Evolutionary conservation across 2,797 vertebrate species (phyloP).

Genomic region (Chaetodon trifasciatus): DNA sequence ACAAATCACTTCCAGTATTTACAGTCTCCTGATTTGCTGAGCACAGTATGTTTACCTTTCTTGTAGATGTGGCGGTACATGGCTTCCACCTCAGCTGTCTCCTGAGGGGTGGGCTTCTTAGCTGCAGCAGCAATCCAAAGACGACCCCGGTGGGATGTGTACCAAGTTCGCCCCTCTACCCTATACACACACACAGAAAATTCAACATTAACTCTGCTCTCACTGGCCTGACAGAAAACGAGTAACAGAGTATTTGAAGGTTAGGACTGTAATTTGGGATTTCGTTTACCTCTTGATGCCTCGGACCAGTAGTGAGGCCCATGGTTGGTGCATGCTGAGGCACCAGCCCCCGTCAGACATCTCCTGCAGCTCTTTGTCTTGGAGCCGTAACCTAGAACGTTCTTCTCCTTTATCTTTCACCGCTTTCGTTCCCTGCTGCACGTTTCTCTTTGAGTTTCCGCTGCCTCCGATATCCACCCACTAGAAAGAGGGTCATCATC

Average conservation of each 20-base stretch:
- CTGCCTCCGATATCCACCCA: slow-evolving; percentile 91
- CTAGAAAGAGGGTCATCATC: slow-evolving; percentile 72
- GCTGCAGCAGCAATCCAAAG: slow-evolving; percentile 97
- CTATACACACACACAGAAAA: slow-evolving; percentile 72
- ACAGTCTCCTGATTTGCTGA: background rate
- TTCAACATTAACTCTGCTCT: background rate
- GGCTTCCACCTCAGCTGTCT: slow-evolving; percentile 90
- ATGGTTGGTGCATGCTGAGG: slow-evolving; percentile 98
- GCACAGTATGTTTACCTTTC: slow-evolving; percentile 83
- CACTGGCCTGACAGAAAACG: background rate
- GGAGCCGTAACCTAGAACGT: slow-evolving; percentile 89
- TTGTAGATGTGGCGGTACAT: slow-evolving; percentile 88
- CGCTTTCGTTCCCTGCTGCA: slow-evolving; percentile 16
- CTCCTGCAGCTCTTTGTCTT: slow-evolving; percentile 96
- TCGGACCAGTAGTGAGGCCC: slow-evolving; percentile 93
- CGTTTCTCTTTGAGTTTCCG: slow-evolving; percentile 68
- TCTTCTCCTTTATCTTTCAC: slow-evolving; percentile 63
- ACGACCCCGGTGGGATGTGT: slow-evolving; percentile 93
- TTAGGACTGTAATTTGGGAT: no score
- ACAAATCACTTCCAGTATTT: background rate
- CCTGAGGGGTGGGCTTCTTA: slow-evolving; percentile 92
- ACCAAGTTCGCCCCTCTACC: slow-evolving; percentile 97
- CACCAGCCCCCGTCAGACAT: slow-evolving; percentile 96
- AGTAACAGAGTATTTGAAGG: background rate
- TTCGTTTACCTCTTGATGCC: slow-evolving; percentile 91